Percentiles rank a stretch among this genome's conserved stretches.
Evolutionary conservation across 2,113 vertebrate genomes (phyloP).

Genomic region (Lepisosteus oculatus): DNA sequence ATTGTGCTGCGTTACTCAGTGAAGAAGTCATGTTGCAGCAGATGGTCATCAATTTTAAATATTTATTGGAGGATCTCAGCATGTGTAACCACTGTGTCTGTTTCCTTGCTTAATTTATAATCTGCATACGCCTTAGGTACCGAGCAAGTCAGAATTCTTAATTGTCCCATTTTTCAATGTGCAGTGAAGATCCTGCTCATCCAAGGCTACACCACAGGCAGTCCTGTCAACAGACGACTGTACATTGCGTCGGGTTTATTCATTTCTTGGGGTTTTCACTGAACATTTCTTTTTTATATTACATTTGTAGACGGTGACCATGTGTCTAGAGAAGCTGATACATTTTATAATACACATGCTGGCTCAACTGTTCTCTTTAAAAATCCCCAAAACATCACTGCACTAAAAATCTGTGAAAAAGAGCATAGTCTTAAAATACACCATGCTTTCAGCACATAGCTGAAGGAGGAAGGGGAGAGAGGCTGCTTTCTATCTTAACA

Average conservation of each 20-base stretch:
- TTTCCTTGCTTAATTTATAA: conserved; percentile 29
- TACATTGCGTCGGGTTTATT: no score
- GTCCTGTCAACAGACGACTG: no score
- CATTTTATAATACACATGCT: no score
- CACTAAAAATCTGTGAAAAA: no score
- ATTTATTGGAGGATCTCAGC: conserved; percentile 22
- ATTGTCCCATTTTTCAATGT: conserved; percentile 32
- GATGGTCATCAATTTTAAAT: conserved; percentile 31
- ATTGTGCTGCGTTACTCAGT: background rate
- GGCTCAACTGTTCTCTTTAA: no score
- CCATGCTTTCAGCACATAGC: background rate
- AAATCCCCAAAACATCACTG: no score
- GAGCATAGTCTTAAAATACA: background rate
- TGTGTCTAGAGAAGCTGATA: no score
- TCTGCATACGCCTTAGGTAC: conserved; percentile 19
- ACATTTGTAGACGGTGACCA: no score
- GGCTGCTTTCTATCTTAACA: conserved; percentile 3
- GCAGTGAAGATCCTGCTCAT: background rate
- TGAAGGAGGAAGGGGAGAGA: background rate
- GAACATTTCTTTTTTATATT: no score
- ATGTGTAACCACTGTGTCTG: conserved; percentile 9
- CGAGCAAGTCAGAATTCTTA: conserved; percentile 12
- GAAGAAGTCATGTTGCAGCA: conserved; percentile 21
- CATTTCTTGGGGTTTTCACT: no score
- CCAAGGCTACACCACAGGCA: no score